Conservation (phyloP, 2,797 vertebrate species). For the Hypotaenidia philippensis region DNA sequence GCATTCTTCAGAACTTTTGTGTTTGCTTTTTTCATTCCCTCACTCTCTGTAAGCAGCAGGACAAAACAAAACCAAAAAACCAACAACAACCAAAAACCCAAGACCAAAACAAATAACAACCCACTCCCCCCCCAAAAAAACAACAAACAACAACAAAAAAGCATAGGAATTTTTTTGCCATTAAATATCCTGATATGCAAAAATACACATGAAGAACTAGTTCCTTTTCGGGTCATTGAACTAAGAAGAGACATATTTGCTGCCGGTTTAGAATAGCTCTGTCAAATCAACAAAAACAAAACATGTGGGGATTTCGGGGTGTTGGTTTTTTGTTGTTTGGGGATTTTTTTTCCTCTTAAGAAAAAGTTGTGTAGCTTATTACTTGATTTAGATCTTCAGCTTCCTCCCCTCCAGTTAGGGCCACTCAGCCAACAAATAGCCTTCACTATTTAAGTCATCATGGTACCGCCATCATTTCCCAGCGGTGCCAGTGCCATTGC, state of each 20-base stretch:
- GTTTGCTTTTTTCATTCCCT: conserved; percentile 18
- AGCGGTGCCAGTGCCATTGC: conserved; percentile 40
- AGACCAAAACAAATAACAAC: background rate
- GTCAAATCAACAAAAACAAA: conserved; percentile 70
- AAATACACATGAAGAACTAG: conserved; percentile 46
- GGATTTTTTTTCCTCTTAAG: conserved; percentile 15
- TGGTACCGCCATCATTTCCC: conserved; percentile 36
- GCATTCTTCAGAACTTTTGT: conserved; percentile 61
- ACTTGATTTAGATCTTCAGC: conserved; percentile 62
- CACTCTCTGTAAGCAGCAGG: background rate
- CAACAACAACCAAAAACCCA: background rate
- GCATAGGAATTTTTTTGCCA: conserved; percentile 55
- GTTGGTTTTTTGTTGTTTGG: too few species aligned
- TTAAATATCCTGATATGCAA: conserved; percentile 35
- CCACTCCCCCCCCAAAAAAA: background rate
- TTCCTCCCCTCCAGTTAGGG: conserved; percentile 45
- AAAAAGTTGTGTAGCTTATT: conserved; percentile 59
- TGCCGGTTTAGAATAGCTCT: conserved; percentile 70
- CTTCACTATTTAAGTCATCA: conserved; percentile 61
- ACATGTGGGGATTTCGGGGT: background rate
- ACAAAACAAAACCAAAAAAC: background rate
- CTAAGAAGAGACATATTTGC: conserved; percentile 64
- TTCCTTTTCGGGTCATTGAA: conserved; percentile 66
- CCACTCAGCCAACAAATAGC: conserved; percentile 59
- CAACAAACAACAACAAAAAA: background rate